A percentile compares a stretch with the other conserved stretches of the same genome.
These are phyloP conservation scores for Tolypeutes matacus DNA, from an alignment of 2,797 vertebrate genomes.

Conservation along the genomic window DNA sequence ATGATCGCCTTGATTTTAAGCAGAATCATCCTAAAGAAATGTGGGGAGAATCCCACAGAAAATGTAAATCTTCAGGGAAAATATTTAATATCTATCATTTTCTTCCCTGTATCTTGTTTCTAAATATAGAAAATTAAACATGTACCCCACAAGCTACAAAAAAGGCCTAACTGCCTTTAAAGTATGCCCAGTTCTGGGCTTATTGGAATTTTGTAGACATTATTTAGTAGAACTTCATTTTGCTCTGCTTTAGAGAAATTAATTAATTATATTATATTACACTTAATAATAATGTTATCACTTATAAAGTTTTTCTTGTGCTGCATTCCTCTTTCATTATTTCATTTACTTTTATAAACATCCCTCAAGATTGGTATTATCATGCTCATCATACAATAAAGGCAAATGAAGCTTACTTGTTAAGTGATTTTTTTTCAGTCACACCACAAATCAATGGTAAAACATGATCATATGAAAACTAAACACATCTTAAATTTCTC, in stretches of 20 bases:
- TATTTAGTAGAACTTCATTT: neutral
- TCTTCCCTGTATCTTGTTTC: neutral
- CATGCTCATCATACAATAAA: neutral
- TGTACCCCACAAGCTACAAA: neutral
- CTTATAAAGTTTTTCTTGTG: neutral
- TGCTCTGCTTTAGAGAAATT: neutral
- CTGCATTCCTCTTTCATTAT: neutral
- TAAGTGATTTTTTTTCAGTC: neutral
- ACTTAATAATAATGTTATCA: neutral
- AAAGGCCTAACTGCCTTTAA: neutral
- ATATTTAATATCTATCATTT: neutral
- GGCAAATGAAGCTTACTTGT: neutral
- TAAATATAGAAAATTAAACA: neutral
- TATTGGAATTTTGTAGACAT: neutral
- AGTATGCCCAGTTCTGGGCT: neutral
- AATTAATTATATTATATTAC: neutral
- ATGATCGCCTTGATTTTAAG: neutral
- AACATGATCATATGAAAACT: neutral
- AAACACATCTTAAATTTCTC: neutral
- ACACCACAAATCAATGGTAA: neutral
- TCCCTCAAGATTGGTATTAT: neutral
- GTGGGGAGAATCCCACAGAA: neutral
- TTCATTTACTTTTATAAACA: neutral
- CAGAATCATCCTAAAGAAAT: constrained; percentile 4
- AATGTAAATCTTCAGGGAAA: neutral